A percentile compares a stretch with the other conserved stretches of the same genome.
These are phyloP conservation scores for Phoeniculus purpureus DNA, from an alignment of 2,797 vertebrate genomes.

Conservation along the genomic window DNA sequence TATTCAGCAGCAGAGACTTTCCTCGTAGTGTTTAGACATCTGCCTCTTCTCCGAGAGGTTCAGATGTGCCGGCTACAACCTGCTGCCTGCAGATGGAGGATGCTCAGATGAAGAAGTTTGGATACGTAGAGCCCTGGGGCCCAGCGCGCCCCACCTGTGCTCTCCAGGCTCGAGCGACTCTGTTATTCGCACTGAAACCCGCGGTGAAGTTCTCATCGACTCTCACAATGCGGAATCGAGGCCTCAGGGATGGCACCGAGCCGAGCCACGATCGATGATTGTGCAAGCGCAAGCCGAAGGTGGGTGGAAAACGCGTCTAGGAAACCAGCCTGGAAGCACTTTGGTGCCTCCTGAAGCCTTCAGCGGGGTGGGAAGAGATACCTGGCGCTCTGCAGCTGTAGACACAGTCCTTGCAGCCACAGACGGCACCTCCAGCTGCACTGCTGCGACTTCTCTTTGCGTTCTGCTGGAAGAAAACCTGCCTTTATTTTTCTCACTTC, in stretches of 20 bases:
- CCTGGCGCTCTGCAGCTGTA: slow-evolving; percentile 47
- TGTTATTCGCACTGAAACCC: neutral
- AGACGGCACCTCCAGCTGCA: slow-evolving; percentile 19
- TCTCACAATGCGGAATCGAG: neutral
- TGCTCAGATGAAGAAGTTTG: neutral
- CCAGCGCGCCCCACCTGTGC: neutral
- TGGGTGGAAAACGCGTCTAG: slow-evolving; percentile 38
- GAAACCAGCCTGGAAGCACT: neutral
- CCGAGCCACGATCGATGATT: neutral
- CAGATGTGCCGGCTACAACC: neutral
- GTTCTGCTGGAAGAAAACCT: slow-evolving; percentile 53
- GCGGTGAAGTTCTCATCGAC: neutral
- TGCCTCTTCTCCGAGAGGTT: neutral
- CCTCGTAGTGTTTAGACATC: neutral
- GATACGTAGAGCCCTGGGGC: neutral
- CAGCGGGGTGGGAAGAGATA: neutral
- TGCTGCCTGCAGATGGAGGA: neutral
- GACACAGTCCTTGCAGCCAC: neutral
- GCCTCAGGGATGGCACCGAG: neutral
- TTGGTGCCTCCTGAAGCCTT: slow-evolving; percentile 11
- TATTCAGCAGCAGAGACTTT: neutral
- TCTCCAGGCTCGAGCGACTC: neutral
- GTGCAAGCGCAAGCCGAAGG: neutral
- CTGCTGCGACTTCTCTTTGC: slow-evolving; percentile 49
- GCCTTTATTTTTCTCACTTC: slow-evolving; percentile 63